Conservation (phyloP, 2,113 vertebrate species). For the Amazona guildingii region DNA sequence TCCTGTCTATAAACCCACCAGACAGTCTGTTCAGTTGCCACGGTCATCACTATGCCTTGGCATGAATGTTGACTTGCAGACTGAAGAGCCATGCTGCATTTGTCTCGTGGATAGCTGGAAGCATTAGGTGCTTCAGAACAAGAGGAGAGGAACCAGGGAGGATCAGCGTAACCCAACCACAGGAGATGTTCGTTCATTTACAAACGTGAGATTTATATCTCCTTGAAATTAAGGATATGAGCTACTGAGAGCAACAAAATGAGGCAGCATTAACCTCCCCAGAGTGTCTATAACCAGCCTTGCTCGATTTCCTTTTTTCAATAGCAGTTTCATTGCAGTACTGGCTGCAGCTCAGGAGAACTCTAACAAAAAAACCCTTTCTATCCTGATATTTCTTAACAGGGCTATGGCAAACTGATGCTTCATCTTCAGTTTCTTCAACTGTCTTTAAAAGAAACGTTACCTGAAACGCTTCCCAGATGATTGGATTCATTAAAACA, state of each 20-base stretch:
- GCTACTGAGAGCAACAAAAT: neutral
- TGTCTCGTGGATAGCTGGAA: neutral
- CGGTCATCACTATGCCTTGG: fast-evolving
- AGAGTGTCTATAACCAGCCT: neutral
- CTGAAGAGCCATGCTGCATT: neutral
- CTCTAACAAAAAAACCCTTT: neutral
- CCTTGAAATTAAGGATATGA: neutral
- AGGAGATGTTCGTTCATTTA: neutral
- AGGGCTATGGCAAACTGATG: neutral
- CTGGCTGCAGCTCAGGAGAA: neutral
- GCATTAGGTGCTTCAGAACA: neutral
- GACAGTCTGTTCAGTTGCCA: neutral
- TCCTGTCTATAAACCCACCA: neutral
- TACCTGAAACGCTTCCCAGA: neutral
- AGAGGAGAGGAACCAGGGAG: neutral
- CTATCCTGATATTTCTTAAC: neutral
- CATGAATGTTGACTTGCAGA: neutral
- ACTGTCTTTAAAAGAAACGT: neutral
- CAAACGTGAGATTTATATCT: neutral
- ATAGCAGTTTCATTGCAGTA: neutral
- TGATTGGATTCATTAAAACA: neutral
- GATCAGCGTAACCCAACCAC: neutral
- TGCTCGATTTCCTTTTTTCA: neutral
- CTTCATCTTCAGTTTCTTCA: neutral
- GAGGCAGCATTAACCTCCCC: neutral